Evolutionary conservation across 2,797 vertebrate species (phyloP), one percentile per base, ranked within the genome.

Genomic region (Rhynchotus rufescens): DNA sequence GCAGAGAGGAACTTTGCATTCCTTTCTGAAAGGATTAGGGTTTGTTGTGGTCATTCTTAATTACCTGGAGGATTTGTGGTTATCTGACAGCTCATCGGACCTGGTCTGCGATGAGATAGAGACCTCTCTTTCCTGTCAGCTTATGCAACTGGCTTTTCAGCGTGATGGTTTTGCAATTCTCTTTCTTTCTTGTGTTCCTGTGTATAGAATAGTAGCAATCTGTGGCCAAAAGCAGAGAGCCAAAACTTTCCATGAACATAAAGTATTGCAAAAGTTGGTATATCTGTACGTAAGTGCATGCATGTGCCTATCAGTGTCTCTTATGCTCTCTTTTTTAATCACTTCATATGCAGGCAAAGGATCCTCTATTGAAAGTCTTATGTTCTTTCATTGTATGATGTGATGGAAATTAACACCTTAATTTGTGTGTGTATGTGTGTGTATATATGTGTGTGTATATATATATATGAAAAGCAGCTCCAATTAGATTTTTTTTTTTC

Each of bases 351-450:
- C 83, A 95, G 90, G 80, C 84, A 40, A 92, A 74, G 73, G 68
- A 60, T 88, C 74, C 42, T 74, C 40, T 57, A 2, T 78, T 86
- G 75, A 56, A 30, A 19, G 45, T 72, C 86, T 61, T 84, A 23
- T 67, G 49, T 67, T 86, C 75, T 88, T 76, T 88, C 81, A 65
- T 57, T 83, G 92, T 89, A 94, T 98, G 97, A 97, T 95, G 95
- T 96, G 97, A 97, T 98, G 96, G 97, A 98, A 98, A 97, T 97
- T 95, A 96, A 94, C 93, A 97, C 95, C 92, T 97, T 96, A 94
- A 94, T 49, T 44, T 45, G 15, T 59, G 84, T 82, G 88, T 69
- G 21, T 64, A 19, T 45, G 44, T 45, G 44, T 45, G 44, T 45
- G 42, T 44, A 17, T 44, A 17, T 44, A 8, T 42, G 40, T 42